These are phyloP conservation scores for Muntiacus muntjak DNA, from an alignment of 2,113 vertebrate species.

Conservation along the genomic window DNA sequence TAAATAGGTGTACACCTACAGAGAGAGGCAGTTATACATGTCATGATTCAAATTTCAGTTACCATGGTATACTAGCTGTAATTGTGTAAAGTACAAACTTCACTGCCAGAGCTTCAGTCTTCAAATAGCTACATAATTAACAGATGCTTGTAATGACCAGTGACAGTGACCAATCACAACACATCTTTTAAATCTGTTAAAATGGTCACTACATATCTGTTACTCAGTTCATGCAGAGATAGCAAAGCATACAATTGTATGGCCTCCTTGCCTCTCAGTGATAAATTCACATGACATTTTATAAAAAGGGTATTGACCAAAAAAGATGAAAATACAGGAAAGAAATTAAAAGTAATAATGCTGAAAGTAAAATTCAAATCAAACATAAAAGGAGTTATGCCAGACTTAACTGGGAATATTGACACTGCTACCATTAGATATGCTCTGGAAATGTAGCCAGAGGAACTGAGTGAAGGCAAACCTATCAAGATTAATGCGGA, in stretches of 20 bases:
- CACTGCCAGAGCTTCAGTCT: neutral
- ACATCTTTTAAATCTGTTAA: neutral
- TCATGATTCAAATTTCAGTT: slow-evolving; percentile 4
- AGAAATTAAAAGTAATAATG: neutral
- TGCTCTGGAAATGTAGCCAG: neutral
- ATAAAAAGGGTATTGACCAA: neutral
- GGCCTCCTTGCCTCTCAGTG: neutral
- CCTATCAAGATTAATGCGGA: neutral
- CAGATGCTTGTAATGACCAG: neutral
- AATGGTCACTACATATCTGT: neutral
- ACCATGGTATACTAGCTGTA: neutral
- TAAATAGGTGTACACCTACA: neutral
- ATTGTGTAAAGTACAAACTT: neutral
- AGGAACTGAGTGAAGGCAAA: neutral
- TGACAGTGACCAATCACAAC: neutral
- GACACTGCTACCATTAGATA: neutral
- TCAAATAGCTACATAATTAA: neutral
- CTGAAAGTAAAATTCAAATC: neutral
- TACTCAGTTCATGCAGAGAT: neutral
- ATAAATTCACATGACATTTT: neutral
- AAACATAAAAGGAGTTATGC: neutral
- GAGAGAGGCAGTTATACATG: neutral
- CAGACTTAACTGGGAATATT: neutral
- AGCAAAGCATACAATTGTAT: neutral
- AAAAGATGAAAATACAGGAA: neutral